Evolutionary conservation across 2,113 vertebrate species (phyloP), one percentile per base, ranked within the genome.

Genomic region (Heterotilapia buettikoferi): DNA sequence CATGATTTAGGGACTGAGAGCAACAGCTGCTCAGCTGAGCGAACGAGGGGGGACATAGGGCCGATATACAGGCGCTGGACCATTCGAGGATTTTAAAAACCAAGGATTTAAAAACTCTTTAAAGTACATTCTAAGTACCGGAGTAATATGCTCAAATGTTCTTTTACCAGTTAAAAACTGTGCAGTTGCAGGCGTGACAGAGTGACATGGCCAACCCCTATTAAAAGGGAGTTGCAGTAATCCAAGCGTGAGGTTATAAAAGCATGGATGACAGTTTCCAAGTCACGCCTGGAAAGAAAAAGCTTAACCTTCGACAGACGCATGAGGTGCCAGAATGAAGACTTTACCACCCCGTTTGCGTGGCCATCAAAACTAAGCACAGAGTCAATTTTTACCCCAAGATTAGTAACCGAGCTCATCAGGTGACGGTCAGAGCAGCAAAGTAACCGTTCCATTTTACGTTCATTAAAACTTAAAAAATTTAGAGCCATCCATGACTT

Each of bases 31-130:
- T 21, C 52, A 56, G 21, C 21, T 24, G 54, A 13, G 54, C 2
- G 6, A 56, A 56, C 1, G 0, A 6, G 26, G 57, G 26, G 47
- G 26, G 26, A 0, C 57, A 31, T 2, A 3, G 1, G 26, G 57
- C 57, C 8, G 1, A 31, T 18, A 18, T 1, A 61, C 57, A 61
- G 26, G 57, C 5, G 14, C 2, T 1, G 14, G 57, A 61, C 26
- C 57, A 18, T 18, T 2, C 31, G 14, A 61, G 16, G 16, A 31
- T 61, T 61, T 61, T 33, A 33, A 61, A 45, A 45, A 16, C 43
- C 43, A 47, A 16, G 45, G 3, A 47, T 45, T 45, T 45, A 45
- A 45, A 61, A 33, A 19, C 57, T 1, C 57, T 33, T 61, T 10
- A 61, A 61, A 61, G 57, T 33, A 61, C 29, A 61, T 61, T 61